phyloP scores from a whole-genome alignment of 2,888 invertebrate species.

The Erebia palarica region DNA sequence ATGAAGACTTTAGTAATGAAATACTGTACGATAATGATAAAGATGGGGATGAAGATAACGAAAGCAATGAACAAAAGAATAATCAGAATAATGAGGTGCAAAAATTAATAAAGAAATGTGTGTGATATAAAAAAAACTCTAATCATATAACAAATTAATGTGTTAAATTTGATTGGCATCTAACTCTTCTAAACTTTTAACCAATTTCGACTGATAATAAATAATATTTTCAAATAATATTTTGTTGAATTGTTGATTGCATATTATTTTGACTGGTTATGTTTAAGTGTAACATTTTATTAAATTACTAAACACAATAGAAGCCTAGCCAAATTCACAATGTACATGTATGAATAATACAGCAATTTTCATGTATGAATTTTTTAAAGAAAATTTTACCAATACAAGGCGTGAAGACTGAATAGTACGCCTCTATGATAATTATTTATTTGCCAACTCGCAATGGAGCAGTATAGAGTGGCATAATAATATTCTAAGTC shows the following conservation, averaged over 20 bases:
- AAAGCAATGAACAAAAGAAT: slow-evolving; percentile 51
- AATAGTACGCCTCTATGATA: neutral
- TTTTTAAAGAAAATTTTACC: neutral
- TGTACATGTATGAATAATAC: neutral
- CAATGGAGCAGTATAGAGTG: neutral
- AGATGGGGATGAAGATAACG: slow-evolving; percentile 53
- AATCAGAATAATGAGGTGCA: slow-evolving; percentile 55
- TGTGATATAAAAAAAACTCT: slow-evolving; percentile 40
- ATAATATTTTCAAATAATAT: neutral
- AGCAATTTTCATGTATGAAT: neutral
- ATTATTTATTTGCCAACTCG: neutral
- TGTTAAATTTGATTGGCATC: slow-evolving; percentile 59
- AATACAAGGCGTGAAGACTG: neutral
- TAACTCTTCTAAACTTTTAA: slow-evolving; percentile 47
- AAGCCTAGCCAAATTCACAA: neutral
- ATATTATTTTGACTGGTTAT: neutral
- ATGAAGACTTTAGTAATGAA: slow-evolving; percentile 49
- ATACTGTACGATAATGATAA: slow-evolving; percentile 48
- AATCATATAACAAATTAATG: slow-evolving; percentile 30
- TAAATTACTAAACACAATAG: neutral
- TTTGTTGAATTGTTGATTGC: neutral
- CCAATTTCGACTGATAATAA: slow-evolving; percentile 1
- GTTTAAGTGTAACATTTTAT: neutral
- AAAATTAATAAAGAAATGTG: slow-evolving; percentile 48
- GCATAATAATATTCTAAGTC: too few species aligned